Conservation (phyloP, 30 jellyfish, hydroid and myxozoan genomes). For the Calvadosia cruxmelitensis region DNA sequence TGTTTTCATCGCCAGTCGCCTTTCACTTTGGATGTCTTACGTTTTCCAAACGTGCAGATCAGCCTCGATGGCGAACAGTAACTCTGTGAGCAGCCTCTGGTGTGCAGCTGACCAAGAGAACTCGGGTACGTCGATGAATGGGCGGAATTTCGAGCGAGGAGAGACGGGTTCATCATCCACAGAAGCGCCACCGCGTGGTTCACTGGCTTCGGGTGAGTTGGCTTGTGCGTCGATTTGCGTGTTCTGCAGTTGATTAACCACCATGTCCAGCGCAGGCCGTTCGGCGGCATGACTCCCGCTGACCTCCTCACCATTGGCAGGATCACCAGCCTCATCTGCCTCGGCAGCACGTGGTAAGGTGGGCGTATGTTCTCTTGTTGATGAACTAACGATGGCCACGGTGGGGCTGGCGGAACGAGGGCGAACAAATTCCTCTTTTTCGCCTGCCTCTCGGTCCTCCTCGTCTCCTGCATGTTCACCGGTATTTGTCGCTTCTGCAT, state of each 20-base stretch:
- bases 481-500: slow-evolving; percentile 6
- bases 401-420: slow-evolving; percentile 87
- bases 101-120: slow-evolving; percentile 83
- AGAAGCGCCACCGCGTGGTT: background rate
- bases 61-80: slow-evolving; percentile 71
- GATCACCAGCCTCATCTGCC: background rate
- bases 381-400: background rate
- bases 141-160: slow-evolving; percentile 44
- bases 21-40: slow-evolving; percentile 21
- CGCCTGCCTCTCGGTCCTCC: background rate
- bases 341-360: background rate
- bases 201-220: background rate
- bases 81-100: slow-evolving; percentile 79
- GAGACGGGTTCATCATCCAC: slow-evolving; percentile 12
- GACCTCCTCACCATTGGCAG: background rate
- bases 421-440: background rate
- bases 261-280: background rate
- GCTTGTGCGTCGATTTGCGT: background rate
- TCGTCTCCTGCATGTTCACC: slow-evolving; percentile 7
- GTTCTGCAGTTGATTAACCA: background rate
- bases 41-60: slow-evolving; percentile 97
- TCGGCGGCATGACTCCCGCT: background rate
- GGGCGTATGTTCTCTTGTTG: background rate
- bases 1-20: background rate
- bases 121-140: slow-evolving; percentile 85